Evolutionary conservation across 2,888 invertebrate genomes (phyloP).

Genomic region (Mayetiola destructor): DNA sequence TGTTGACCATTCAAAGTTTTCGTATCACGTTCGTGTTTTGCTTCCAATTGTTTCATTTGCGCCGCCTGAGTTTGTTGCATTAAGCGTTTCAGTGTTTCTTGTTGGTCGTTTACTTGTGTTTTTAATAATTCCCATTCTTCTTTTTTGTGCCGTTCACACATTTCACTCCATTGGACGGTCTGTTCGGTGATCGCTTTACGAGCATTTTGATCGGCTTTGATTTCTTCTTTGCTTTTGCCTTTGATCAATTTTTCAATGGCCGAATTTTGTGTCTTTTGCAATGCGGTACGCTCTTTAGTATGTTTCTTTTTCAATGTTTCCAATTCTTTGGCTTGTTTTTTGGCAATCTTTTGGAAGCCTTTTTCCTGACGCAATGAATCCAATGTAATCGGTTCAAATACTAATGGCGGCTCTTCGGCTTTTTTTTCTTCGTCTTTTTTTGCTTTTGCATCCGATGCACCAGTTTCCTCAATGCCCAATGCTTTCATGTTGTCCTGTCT

Average conservation of each 20-base stretch:
- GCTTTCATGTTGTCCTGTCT: conserved; percentile 86
- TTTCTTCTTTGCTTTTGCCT: conserved; percentile 77
- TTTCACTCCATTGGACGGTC: conserved; percentile 85
- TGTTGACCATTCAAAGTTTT: conserved; percentile 92
- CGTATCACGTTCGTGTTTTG: conserved; percentile 78
- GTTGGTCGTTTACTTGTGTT: conserved; percentile 71
- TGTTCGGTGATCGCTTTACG: conserved; percentile 81
- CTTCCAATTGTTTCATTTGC: conserved; percentile 81
- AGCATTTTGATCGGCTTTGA: conserved; percentile 61
- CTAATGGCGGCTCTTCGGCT: conserved; percentile 47
- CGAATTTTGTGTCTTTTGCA: conserved; percentile 84
- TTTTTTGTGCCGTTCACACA: conserved; percentile 68
- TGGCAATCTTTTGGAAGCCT: conserved; percentile 77
- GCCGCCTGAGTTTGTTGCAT: conserved; percentile 68
- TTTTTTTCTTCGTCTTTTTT: conserved; percentile 60
- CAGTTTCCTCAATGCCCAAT: conserved; percentile 78
- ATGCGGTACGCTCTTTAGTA: conserved; percentile 73
- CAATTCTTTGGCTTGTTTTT: conserved; percentile 91
- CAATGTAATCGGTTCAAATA: conserved; percentile 82
- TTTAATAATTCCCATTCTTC: conserved; percentile 73
- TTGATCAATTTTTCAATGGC: conserved; percentile 88
- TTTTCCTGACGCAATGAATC: conserved; percentile 80
- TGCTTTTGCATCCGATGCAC: conserved; percentile 48
- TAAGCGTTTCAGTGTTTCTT: conserved; percentile 53
- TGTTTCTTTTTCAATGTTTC: conserved; percentile 86